Conservation (phyloP, 1,140 invertebrate genomes). For the Reticulitermes speratus region DNA sequence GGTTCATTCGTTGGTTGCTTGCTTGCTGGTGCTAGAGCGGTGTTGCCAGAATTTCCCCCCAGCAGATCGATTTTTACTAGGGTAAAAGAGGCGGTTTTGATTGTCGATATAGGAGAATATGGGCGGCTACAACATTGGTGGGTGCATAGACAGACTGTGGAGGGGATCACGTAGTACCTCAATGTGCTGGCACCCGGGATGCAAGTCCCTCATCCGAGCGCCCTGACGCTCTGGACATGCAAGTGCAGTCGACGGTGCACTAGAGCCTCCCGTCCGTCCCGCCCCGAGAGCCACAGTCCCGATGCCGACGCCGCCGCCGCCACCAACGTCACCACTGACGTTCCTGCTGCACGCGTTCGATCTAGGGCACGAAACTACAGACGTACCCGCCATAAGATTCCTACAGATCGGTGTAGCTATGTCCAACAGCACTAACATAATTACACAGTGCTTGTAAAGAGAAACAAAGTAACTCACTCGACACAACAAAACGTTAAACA, state of each 20-base stretch:
- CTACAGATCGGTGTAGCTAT: background rate
- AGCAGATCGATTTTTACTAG: constrained; percentile 29
- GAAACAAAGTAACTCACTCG: too few species aligned
- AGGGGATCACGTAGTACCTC: background rate
- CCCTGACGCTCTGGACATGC: background rate
- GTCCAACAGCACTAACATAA: too few species aligned
- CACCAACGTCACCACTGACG: background rate
- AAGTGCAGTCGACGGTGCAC: background rate
- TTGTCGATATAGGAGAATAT: constrained; percentile 22
- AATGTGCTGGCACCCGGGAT: background rate
- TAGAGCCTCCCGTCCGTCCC: background rate
- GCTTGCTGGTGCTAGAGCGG: constrained; percentile 14
- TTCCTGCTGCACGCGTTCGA: background rate
- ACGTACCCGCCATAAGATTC: background rate
- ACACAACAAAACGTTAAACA: too few species aligned
- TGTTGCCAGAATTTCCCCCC: constrained; percentile 23
- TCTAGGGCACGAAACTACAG: constrained; percentile 2
- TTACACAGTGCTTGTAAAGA: too few species aligned
- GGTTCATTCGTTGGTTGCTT: constrained; percentile 7
- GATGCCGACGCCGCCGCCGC: background rate
- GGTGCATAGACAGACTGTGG: background rate
- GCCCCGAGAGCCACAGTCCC: background rate
- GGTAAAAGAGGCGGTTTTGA: background rate
- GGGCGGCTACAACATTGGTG: constrained; percentile 16
- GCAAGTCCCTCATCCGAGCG: background rate